Evolutionary conservation across 2,797 vertebrate genomes (phyloP), one percentile per base, ranked within the genome.

Genomic region (Decapterus maruadsi): DNA sequence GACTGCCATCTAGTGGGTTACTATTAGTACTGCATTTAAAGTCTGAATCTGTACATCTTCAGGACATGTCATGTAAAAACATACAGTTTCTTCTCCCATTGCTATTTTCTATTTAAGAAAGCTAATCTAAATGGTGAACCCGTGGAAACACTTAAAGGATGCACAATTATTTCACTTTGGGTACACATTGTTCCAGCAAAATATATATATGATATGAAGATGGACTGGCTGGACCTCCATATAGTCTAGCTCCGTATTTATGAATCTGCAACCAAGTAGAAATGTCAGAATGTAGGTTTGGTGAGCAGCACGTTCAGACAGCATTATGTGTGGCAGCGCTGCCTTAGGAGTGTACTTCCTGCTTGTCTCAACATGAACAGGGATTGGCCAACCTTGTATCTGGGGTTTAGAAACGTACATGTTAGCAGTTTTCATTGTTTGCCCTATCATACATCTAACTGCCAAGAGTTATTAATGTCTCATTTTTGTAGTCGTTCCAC

Each of bases 1-100:
- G 36, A 82, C 19, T 48, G 80, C 83, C 90, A 84, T 75, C 93
- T 92, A 6, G 81, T 87, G 93, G 87, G 29, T 9, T 12, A 48
- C 0, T 10, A 1, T 6, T 26, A 34, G 2, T 54, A 75, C 58
- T 70, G 63, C 64, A 72, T 59, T 48, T 51, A 26, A 22, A 22
- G 1, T 9, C 12, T 66, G 4, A 45, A 3, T 29, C 2, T 56
- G 12, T 20, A 19, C 6, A 58, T 51, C 2, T 61, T 2, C 26
- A 6, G 22, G 17, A 50, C 20, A 57, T 1, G 26, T 42, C 0
- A 8, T 46, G 6, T 51, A 17, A 71, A 69, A 60, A 57, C 10
- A 20, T 4, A 2, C 13, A 0, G 6, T 5, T 53, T 61, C 1
- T 17, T 42, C 26, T 59, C 2, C 14, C 34, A 38, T 20, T 36